Conservation (phyloP, 1,140 invertebrate genomes). For the Acromyrmex echinatior region DNA sequence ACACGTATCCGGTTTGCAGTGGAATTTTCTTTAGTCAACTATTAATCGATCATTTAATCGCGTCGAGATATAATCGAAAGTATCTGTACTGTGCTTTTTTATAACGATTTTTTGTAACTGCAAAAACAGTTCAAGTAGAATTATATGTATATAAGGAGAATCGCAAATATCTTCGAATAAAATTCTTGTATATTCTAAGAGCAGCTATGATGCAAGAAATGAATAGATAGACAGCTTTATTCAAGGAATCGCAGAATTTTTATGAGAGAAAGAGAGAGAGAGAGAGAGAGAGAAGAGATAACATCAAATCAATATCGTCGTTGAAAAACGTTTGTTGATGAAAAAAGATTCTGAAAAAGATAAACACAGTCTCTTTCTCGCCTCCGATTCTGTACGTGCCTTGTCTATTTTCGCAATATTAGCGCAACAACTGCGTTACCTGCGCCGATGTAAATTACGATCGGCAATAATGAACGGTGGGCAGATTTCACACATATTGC, state of each 20-base stretch:
- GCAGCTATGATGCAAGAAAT: not conserved
- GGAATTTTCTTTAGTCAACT: constrained; percentile 14
- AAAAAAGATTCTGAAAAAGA: not conserved
- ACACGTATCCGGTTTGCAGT: not conserved
- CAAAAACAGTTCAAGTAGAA: constrained; percentile 10
- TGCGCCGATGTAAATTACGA: constrained; percentile 48
- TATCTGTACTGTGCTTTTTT: constrained; percentile 36
- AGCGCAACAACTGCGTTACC: constrained; percentile 35
- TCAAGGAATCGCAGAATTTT: constrained; percentile 41
- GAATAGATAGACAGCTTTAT: constrained; percentile 19
- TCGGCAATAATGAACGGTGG: constrained; percentile 62
- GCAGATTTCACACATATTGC: constrained; percentile 63
- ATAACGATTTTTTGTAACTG: not conserved
- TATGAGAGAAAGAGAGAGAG: not conserved
- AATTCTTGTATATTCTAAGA: constrained; percentile 36
- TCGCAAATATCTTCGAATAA: constrained; percentile 52
- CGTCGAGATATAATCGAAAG: constrained; percentile 51
- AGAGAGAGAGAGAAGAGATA: constrained; percentile 2
- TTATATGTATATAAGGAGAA: not conserved
- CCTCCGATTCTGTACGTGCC: not conserved
- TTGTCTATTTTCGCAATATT: constrained; percentile 42
- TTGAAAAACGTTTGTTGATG: constrained; percentile 6
- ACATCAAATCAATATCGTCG: not conserved
- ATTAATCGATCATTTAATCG: constrained; percentile 69
- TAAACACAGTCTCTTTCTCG: not conserved